Evolutionary conservation across 2,113 vertebrate species (phyloP).

Genomic region (Drymodes brunneopygia): DNA sequence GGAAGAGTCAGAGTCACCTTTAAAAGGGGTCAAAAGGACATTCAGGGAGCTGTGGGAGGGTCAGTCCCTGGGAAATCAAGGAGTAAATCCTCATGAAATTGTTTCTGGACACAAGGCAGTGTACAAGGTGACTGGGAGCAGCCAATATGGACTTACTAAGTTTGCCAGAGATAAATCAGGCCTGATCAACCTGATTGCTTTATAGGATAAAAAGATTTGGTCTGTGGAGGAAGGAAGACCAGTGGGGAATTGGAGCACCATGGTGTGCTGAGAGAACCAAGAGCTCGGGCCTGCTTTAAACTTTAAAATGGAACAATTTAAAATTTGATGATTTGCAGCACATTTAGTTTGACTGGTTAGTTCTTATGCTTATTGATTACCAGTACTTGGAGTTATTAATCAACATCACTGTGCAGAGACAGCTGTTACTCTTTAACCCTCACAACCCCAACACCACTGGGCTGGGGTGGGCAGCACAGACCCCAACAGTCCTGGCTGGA

Average conservation of each 20-base stretch:
- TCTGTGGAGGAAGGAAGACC: not conserved
- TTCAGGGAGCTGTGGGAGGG: not conserved
- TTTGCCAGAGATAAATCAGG: not conserved
- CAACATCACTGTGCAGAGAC: not conserved
- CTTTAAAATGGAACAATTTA: not conserved
- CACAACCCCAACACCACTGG: too few species aligned
- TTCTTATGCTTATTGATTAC: not conserved
- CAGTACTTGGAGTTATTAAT: not conserved
- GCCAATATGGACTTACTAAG: accelerated
- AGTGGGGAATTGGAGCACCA: not conserved
- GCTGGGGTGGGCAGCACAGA: not conserved
- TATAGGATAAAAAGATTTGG: not conserved
- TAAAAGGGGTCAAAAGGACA: not conserved
- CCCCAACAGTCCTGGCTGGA: not conserved
- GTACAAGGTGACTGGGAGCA: not conserved
- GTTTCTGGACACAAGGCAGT: not conserved
- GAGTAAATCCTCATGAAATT: not conserved
- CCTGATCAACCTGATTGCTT: not conserved
- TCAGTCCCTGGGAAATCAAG: not conserved
- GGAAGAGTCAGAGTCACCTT: not conserved
- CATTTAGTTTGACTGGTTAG: not conserved
- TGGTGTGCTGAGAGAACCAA: not conserved
- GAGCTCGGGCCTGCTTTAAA: not conserved
- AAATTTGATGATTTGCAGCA: not conserved
- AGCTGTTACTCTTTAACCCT: not conserved